Base-by-base conservation (phyloP, 2,888 invertebrate species). In the Acrobasis suavella region DNA sequence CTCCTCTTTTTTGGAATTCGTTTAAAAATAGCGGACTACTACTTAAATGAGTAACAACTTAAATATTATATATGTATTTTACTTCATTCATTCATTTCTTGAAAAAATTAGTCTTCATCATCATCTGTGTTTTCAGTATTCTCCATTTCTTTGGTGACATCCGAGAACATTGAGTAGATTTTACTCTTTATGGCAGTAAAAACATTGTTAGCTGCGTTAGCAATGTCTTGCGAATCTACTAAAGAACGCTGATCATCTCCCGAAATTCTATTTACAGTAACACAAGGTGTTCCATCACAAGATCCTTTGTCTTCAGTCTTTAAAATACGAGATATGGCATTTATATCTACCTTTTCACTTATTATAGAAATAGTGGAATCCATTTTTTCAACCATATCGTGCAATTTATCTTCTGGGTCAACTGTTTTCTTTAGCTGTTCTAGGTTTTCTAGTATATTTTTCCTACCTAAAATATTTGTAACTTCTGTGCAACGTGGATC, bases 131-230 rank as follows among this genome's bases (percentile, higher is more conserved):
- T 22, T 22, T 16, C 39, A 5, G 2, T 62, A 14, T 61, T 64
- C 22, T 71, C 71, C 9, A 61, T 65, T 0, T 12, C 46, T 56
- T 46, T 56, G 17, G 2, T 46, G 8, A 22, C 17, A 1, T 80
- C 76, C 15, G 64, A 58, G 54, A 85, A 83, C 50, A 85, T 76
- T 1, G 83, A 77, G 52, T 66, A 77, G 42, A 85, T 71, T 64
- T 72, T 83, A 0, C 75, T 74, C 59, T 76, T 83, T 39, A 83
- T 73, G 0, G 72, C 60, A 39, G 74, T 65, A 50, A 85, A 82
- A 9, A 84, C 62, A 37, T 72, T 76, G 8, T 70, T 72, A 0
- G 74, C 61, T 9, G 65, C 38, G 54, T 51, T 42, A 59, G 62
- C 16, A 65, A 38, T 37, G n/a, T 50, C 50, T 39, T 60, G 59